These are phyloP conservation scores for Metopolophium dirhodum DNA, from an alignment of 1,140 invertebrate species.

Conservation along the genomic window DNA sequence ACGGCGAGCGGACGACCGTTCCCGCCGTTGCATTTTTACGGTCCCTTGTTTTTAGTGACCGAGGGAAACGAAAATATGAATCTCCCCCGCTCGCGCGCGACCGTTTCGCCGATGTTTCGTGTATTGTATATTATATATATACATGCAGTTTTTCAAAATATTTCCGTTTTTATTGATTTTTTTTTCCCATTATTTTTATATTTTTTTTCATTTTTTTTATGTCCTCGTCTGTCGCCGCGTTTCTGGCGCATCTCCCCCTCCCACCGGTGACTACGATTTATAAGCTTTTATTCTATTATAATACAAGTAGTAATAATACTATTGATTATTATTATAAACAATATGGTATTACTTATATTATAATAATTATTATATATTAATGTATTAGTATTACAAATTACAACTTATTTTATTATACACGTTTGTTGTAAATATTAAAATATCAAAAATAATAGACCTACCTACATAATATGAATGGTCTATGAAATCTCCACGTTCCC, in stretches of 20 bases:
- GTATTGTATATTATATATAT: neutral
- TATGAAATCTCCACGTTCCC: neutral
- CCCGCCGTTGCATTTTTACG: conserved; percentile 36
- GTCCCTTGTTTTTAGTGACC: conserved; percentile 47
- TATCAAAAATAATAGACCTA: neutral
- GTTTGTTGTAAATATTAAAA: neutral
- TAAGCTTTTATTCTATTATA: neutral
- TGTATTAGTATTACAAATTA: neutral
- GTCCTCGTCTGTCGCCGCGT: neutral
- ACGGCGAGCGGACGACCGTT: neutral
- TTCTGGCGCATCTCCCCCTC: neutral
- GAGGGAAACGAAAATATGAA: conserved; percentile 51
- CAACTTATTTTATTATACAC: neutral
- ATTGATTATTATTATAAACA: neutral
- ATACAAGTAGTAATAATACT: neutral
- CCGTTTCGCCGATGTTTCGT: neutral
- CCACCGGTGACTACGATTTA: neutral
- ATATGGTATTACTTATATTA: neutral
- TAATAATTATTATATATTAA: neutral
- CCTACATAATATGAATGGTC: neutral
- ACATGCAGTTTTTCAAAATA: conserved; percentile 14
- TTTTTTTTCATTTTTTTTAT: conserved; percentile 15
- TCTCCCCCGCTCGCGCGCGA: neutral
- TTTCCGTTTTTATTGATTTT: conserved; percentile 44
- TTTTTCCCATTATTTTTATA: neutral